Conservation (phyloP, 1,140 invertebrate genomes). For the Brachionus plicatilis region DNA sequence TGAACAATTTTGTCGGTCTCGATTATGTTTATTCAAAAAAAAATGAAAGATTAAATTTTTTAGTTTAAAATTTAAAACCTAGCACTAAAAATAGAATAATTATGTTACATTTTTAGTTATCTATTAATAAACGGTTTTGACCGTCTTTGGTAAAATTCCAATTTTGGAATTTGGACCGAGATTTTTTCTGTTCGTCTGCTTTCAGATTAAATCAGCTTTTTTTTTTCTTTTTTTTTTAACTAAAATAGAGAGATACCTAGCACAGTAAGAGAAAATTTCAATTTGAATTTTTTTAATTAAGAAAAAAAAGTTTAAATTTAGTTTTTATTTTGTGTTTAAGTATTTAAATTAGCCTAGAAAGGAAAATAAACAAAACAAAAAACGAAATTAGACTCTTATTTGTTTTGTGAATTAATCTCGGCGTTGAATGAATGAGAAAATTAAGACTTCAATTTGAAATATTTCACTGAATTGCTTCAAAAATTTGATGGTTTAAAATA, state of each 20-base stretch:
- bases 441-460: neutral
- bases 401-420: constrained; percentile 15
- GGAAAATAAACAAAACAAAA: constrained; percentile 6
- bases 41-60: neutral
- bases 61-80: neutral
- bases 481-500: neutral
- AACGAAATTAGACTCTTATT: constrained; percentile 12
- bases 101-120: neutral
- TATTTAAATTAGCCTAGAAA: constrained; percentile 13
- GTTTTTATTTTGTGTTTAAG: neutral
- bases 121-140: neutral
- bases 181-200: neutral
- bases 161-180: neutral
- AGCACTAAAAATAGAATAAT: neutral
- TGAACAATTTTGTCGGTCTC: neutral
- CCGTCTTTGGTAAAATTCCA: neutral
- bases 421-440: neutral
- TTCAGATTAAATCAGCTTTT: neutral
- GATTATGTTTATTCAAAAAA: neutral
- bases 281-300: constrained; percentile 2
- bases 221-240: neutral
- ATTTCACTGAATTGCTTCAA: neutral
- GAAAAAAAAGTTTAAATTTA: neutral
- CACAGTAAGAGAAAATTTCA: neutral
- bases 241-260: neutral